Percentiles rank a stretch among this genome's conserved stretches.
phyloP scores from a whole-genome alignment of 2,888 invertebrate species.

The Drosophila lutescens region DNA sequence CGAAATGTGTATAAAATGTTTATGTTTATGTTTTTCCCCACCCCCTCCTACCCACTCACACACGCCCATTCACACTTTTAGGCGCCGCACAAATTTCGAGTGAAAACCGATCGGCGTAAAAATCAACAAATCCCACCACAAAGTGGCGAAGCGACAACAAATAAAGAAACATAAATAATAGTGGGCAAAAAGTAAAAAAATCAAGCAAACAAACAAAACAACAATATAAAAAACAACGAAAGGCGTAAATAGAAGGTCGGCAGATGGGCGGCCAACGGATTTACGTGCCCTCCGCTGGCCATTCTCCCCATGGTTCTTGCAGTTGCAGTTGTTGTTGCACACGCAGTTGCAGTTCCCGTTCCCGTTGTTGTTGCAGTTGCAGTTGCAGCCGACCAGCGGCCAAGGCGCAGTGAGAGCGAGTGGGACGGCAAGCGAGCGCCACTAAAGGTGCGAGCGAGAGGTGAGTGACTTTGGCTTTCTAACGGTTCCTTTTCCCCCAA shows the following conservation, averaged over 20 bases:
- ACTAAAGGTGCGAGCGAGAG: constrained; percentile 28
- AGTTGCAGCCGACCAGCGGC: constrained; percentile 20
- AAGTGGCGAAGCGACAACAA: constrained; percentile 24
- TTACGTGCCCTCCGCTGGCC: constrained; percentile 60
- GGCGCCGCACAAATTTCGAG: constrained; percentile 18
- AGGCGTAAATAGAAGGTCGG: neutral
- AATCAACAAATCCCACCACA: constrained; percentile 29
- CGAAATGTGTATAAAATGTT: constrained; percentile 71
- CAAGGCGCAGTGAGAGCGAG: constrained; percentile 29
- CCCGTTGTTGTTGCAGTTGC: constrained; percentile 28
- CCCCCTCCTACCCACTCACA: neutral
- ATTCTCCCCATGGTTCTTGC: constrained; percentile 1
- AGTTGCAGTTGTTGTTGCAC: constrained; percentile 13
- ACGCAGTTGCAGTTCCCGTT: constrained; percentile 8
- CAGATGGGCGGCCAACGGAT: constrained; percentile 58
- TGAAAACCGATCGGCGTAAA: constrained; percentile 13
- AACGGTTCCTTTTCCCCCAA: neutral
- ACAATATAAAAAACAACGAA: neutral
- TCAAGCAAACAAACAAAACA: constrained; percentile 8
- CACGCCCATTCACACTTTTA: neutral
- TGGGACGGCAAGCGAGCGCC: constrained; percentile 17
- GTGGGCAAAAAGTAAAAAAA: neutral
- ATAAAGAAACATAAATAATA: neutral
- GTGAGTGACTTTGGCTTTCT: constrained; percentile 26
- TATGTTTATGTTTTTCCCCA: constrained; percentile 30